A percentile compares a stretch with the other conserved stretches of the same genome.
These are phyloP conservation scores for Oryzias celebensis DNA, from an alignment of 2,113 vertebrate species.

Conservation along the genomic window DNA sequence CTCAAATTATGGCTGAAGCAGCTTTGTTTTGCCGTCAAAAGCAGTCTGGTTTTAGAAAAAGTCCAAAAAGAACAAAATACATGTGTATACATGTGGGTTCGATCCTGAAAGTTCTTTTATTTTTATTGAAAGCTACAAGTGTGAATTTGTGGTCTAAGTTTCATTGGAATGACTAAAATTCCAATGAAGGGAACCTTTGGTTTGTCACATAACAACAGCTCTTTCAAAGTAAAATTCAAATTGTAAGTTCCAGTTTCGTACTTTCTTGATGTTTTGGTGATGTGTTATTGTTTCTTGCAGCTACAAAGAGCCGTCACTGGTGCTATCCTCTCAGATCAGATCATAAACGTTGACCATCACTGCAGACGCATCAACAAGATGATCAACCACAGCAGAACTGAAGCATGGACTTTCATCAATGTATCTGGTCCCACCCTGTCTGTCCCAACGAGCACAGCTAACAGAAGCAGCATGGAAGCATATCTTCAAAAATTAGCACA, in stretches of 20 bases:
- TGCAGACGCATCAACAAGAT: slow-evolving; percentile 13
- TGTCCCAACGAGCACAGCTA: slow-evolving; percentile 26
- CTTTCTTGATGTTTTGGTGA: too few species aligned
- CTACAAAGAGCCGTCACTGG: not conserved
- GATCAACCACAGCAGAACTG: slow-evolving; percentile 52
- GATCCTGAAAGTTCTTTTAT: too few species aligned
- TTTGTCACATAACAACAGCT: too few species aligned
- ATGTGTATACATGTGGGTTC: too few species aligned
- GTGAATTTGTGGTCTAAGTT: too few species aligned
- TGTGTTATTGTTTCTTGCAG: slow-evolving; percentile 33
- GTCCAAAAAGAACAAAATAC: too few species aligned
- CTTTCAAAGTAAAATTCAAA: too few species aligned
- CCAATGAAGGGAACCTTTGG: not conserved
- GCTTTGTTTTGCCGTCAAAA: too few species aligned
- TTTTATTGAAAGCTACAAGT: too few species aligned
- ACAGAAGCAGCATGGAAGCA: slow-evolving; percentile 60
- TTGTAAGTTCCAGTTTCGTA: too few species aligned
- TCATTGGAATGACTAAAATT: not conserved
- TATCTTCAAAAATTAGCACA: slow-evolving; percentile 83
- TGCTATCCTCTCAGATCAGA: not conserved
- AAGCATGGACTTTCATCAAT: slow-evolving; percentile 57
- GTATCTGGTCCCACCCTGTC: slow-evolving; percentile 49
- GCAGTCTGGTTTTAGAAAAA: too few species aligned
- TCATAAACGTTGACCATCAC: slow-evolving; percentile 9
- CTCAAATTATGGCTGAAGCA: too few species aligned